These are phyloP conservation scores for Hydriomena furcata DNA, from an alignment of 2,888 invertebrate genomes.

Conservation along the genomic window DNA sequence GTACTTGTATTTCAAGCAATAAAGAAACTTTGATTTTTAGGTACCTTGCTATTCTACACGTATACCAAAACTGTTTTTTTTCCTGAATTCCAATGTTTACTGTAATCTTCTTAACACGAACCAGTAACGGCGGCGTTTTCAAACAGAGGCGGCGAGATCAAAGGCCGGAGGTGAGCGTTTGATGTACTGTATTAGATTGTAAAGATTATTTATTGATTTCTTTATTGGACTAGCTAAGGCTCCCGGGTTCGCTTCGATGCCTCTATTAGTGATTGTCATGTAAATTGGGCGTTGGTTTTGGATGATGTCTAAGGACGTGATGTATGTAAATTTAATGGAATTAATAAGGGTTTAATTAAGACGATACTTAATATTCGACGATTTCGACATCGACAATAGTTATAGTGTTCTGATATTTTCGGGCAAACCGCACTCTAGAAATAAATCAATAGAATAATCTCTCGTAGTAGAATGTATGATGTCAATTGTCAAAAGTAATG, in stretches of 20 bases:
- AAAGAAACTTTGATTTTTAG: too few relatives aligned
- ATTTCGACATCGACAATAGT: too few relatives aligned
- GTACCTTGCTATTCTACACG: too few relatives aligned
- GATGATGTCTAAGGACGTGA: background rate
- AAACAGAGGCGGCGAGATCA: slow-evolving; percentile 49
- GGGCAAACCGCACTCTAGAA: too few relatives aligned
- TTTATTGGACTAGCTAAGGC: slow-evolving; percentile 30
- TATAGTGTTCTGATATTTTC: too few relatives aligned
- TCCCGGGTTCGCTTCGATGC: slow-evolving; percentile 14
- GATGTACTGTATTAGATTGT: slow-evolving; percentile 35
- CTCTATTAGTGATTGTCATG: slow-evolving; percentile 22
- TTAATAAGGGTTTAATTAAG: too few relatives aligned
- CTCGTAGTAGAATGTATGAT: too few relatives aligned
- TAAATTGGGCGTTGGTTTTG: slow-evolving; percentile 3
- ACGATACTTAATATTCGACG: too few relatives aligned
- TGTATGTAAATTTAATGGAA: background rate
- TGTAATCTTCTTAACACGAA: slow-evolving; percentile 62
- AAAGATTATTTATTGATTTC: slow-evolving; percentile 40
- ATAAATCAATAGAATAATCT: too few relatives aligned
- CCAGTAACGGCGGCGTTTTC: slow-evolving; percentile 62
- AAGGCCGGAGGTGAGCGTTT: slow-evolving; percentile 32
- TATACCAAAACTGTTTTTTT: slow-evolving; percentile 11
- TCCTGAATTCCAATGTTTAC: slow-evolving; percentile 56
- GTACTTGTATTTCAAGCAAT: too few relatives aligned
- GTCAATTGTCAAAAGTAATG: too few relatives aligned